A percentile compares a stretch with the other conserved stretches of the same genome.
These are phyloP conservation scores for Leptestheria dahalacensis DNA, from an alignment of 1,140 invertebrate genomes.

Conservation along the genomic window DNA sequence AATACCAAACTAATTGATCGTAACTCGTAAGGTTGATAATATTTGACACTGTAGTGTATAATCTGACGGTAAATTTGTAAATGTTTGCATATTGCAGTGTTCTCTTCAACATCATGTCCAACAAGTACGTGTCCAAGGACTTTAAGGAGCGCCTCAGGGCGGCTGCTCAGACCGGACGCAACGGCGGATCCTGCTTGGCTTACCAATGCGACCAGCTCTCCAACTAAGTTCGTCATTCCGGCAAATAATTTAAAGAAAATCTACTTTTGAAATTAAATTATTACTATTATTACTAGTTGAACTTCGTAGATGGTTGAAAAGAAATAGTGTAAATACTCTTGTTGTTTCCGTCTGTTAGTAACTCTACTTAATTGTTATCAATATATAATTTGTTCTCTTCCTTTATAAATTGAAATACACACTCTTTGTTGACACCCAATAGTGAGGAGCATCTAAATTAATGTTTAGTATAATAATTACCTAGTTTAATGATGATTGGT, in stretches of 20 bases:
- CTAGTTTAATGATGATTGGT: no score
- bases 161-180: constrained; percentile 19
- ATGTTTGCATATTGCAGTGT: constrained; percentile 19
- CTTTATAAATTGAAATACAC: no score
- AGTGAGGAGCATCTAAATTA: no score
- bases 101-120: constrained; percentile 23
- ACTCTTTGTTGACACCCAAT: no score
- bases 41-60: constrained; percentile 24
- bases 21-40: no score
- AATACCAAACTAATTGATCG: constrained; percentile 17
- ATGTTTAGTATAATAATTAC: no score
- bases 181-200: constrained; percentile 6
- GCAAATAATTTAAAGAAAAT: not conserved
- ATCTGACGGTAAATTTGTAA: not conserved
- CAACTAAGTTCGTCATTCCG: not conserved
- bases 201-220: constrained; percentile 11
- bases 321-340: no score
- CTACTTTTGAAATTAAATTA: not conserved
- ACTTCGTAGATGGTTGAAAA: no score
- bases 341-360: no score
- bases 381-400: no score
- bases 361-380: no score
- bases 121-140: constrained; percentile 21
- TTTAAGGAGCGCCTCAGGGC: constrained; percentile 22
- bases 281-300: no score